Percentiles rank a stretch among this genome's conserved stretches.
These are phyloP conservation scores for Melanotaenia parkinsoni DNA, from an alignment of 2,797 vertebrate species.

Conservation along the genomic window DNA sequence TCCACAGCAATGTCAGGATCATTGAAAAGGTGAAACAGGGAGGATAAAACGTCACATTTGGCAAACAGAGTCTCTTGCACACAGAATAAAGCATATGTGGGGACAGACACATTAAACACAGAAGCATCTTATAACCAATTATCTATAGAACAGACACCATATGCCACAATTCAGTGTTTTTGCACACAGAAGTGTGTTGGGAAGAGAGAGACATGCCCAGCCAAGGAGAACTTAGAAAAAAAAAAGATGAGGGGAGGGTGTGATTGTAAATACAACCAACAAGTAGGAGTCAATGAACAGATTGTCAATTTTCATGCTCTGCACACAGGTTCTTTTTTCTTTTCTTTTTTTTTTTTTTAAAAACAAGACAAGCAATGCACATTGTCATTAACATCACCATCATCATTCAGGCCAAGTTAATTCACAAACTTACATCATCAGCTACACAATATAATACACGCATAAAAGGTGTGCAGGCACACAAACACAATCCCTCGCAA, in stretches of 20 bases:
- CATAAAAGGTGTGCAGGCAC: conserved; percentile 32
- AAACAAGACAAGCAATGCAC: conserved; percentile 61
- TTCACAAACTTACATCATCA: conserved; percentile 51
- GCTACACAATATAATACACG: conserved; percentile 52
- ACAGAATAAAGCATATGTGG: conserved; percentile 34
- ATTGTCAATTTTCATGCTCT: conserved; percentile 76
- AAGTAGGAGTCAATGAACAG: conserved; percentile 57
- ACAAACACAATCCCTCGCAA: conserved; percentile 48
- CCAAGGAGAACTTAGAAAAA: conserved; percentile 26
- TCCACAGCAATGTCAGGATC: conserved; percentile 73
- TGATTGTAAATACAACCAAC: conserved; percentile 39
- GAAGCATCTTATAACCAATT: conserved; percentile 67
- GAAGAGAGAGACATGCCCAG: conserved; percentile 6
- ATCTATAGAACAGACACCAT: conserved; percentile 41
- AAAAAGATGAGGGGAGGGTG: not conserved
- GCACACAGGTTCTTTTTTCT: conserved; percentile 49
- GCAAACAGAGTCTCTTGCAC: conserved; percentile 69
- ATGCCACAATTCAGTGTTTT: conserved; percentile 46
- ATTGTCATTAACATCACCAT: conserved; percentile 36
- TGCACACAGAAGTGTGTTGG: conserved; percentile 34
- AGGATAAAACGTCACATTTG: conserved; percentile 58
- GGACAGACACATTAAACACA: conserved; percentile 53
- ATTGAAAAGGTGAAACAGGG: conserved; percentile 73
- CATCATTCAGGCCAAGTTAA: conserved; percentile 57
- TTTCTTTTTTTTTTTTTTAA: conserved; percentile 2